These are phyloP conservation scores for Melolontha melolontha DNA, from an alignment of 2,888 invertebrate species.

Conservation along the genomic window DNA sequence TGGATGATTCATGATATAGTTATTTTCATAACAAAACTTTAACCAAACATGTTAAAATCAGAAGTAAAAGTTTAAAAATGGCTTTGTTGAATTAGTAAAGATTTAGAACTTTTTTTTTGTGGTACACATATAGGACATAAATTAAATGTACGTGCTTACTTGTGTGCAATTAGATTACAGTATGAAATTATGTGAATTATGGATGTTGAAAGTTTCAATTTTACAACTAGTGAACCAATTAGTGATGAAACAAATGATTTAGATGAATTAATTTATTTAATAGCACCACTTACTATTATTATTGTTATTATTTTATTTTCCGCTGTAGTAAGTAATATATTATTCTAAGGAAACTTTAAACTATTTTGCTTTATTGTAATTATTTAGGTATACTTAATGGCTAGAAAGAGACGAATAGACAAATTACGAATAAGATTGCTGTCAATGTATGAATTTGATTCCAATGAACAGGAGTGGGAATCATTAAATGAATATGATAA, in stretches of 20 bases:
- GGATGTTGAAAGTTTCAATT: slow-evolving; percentile 14
- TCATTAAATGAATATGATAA: slow-evolving; percentile 66
- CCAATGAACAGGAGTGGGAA: slow-evolving; percentile 79
- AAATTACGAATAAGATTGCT: slow-evolving; percentile 73
- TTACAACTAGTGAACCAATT: slow-evolving; percentile 14
- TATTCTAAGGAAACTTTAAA: neutral
- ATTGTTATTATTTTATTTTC: slow-evolving; percentile 61
- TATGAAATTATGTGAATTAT: slow-evolving; percentile 19
- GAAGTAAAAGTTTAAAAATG: too few species aligned
- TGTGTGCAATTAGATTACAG: neutral
- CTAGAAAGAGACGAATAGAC: slow-evolving; percentile 69
- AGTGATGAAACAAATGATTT: slow-evolving; percentile 3
- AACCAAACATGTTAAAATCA: too few species aligned
- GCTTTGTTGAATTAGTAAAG: too few species aligned
- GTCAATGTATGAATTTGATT: slow-evolving; percentile 77
- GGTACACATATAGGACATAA: too few species aligned
- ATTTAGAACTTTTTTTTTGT: too few species aligned
- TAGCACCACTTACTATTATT: slow-evolving; percentile 60
- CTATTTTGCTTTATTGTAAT: slow-evolving; percentile 3
- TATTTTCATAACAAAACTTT: too few species aligned
- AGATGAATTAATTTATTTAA: slow-evolving; percentile 27
- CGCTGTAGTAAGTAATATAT: slow-evolving; percentile 58
- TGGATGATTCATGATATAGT: too few species aligned
- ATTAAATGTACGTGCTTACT: too few species aligned
- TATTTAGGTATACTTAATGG: slow-evolving; percentile 67